Conservation (phyloP, 2,888 invertebrate genomes). For the Cataglyphis cursor region DNA sequence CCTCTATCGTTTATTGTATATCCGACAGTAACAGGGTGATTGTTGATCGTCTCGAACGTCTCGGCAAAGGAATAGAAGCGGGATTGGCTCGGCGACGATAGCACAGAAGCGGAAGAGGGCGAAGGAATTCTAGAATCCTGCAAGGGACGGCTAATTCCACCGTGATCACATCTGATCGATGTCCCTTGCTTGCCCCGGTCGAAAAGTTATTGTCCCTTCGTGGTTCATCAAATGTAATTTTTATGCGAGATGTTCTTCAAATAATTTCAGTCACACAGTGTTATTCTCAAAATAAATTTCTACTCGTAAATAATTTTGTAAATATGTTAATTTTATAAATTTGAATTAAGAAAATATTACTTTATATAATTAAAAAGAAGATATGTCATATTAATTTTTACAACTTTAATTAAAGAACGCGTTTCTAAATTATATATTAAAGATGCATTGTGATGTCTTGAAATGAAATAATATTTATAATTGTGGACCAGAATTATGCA, state of each 20-base stretch:
- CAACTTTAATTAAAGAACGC: neutral
- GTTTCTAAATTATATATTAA: neutral
- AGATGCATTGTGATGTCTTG: neutral
- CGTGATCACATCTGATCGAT: constrained; percentile 86
- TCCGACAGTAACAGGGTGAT: constrained; percentile 56
- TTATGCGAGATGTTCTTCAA: neutral
- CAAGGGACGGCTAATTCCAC: constrained; percentile 86
- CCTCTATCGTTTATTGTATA: constrained; percentile 55
- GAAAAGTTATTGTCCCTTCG: constrained; percentile 73
- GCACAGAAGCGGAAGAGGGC: constrained; percentile 63
- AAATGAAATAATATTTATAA: constrained; percentile 12
- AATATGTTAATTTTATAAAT: neutral
- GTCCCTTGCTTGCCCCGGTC: constrained; percentile 78
- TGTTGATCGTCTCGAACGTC: constrained; percentile 67
- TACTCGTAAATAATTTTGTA: constrained; percentile 2
- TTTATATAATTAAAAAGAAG: neutral
- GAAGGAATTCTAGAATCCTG: constrained; percentile 81
- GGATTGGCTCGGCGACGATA: constrained; percentile 59
- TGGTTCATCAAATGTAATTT: constrained; percentile 46
- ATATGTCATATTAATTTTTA: neutral
- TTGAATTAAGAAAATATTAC: constrained; percentile 1
- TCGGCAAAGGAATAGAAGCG: constrained; percentile 69
- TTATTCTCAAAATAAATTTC: constrained; percentile 22
- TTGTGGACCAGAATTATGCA: neutral
- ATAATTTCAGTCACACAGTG: neutral